Evolutionary conservation across 2,797 vertebrate species (phyloP).

Genomic region (Phataginus tetradactyla): DNA sequence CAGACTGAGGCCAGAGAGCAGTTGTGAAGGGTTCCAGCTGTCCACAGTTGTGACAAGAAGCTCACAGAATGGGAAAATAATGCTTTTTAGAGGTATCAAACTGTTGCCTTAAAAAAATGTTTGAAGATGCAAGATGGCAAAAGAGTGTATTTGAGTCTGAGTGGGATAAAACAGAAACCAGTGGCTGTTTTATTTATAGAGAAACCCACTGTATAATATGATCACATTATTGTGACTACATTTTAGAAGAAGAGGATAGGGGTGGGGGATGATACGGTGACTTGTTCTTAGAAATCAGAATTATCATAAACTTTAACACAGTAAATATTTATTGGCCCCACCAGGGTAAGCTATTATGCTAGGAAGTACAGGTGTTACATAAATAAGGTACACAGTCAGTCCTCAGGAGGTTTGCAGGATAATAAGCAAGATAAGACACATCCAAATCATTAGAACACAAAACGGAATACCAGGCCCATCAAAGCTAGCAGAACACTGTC

Average conservation of each 20-base stretch:
- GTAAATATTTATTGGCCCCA: constrained; percentile 7
- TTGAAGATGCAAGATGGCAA: neutral
- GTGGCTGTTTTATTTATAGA: neutral
- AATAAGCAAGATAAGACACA: neutral
- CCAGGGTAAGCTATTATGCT: neutral
- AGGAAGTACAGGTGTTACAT: neutral
- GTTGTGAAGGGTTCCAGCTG: neutral
- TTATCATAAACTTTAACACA: constrained; percentile 43
- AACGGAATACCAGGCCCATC: neutral
- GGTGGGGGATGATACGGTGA: neutral
- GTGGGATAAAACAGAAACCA: neutral
- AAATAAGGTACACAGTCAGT: neutral
- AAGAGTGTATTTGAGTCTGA: neutral
- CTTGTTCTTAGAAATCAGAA: constrained; percentile 16
- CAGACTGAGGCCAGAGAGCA: neutral
- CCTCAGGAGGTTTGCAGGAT: neutral
- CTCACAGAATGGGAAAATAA: neutral
- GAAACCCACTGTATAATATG: neutral
- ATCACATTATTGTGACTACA: neutral
- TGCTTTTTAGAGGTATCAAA: constrained; percentile 5
- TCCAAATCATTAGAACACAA: neutral
- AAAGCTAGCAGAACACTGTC: neutral
- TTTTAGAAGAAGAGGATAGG: constrained; percentile 32
- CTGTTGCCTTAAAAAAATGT: neutral
- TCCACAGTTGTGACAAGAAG: neutral